Percentiles rank a stretch among this genome's conserved stretches.
phyloP scores from a whole-genome alignment of 1,140 invertebrate species.

The Trichonephila inaurata region DNA sequence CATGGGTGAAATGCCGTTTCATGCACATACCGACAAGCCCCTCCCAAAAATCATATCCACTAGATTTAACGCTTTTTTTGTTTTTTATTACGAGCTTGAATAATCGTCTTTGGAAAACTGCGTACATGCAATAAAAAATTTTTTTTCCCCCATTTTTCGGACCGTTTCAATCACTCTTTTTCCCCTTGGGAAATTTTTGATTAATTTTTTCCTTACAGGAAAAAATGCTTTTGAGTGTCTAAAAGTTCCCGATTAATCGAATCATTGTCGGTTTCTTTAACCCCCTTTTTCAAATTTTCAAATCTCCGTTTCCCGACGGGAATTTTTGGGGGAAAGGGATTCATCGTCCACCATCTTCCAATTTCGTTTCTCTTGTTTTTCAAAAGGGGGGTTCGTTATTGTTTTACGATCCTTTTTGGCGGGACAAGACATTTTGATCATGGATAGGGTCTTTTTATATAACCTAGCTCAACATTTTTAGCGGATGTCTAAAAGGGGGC shows the following conservation, averaged over 20 bases:
- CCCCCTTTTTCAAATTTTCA: no score
- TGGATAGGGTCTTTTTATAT: no score
- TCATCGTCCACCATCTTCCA: not conserved
- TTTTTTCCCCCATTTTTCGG: not conserved
- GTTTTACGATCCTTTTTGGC: no score
- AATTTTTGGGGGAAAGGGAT: not conserved
- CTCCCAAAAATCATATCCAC: not conserved
- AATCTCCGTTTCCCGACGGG: not conserved
- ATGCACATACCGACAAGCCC: no score
- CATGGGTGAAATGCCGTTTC: not conserved
- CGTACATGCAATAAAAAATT: not conserved
- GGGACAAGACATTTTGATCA: no score
- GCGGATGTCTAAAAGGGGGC: not conserved
- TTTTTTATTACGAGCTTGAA: no score
- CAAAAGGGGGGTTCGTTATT: not conserved
- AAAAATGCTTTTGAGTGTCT: not conserved
- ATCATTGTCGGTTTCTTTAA: no score
- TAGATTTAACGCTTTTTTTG: not conserved
- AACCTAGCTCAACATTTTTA: no score
- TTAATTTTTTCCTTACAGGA: slow-evolving; percentile 17
- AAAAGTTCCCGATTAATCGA: not conserved
- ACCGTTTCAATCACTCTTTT: not conserved
- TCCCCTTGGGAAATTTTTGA: slow-evolving; percentile 5
- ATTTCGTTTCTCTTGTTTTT: slow-evolving; percentile 30
- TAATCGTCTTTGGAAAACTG: not conserved